phyloP scores from a whole-genome alignment of 2,797 vertebrate species.

The Periparus ater region DNA sequence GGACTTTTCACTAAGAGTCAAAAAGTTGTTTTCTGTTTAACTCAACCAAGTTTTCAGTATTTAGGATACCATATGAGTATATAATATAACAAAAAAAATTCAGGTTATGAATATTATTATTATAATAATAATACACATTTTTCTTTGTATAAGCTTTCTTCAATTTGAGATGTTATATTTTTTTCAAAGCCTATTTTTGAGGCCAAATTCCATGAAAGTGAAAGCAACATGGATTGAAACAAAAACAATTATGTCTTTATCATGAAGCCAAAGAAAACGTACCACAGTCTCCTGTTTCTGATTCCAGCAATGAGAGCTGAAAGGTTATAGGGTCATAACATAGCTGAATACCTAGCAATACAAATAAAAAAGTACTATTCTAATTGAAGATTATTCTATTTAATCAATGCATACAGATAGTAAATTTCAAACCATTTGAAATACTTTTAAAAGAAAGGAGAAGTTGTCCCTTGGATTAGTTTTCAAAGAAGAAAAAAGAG shows the following conservation, averaged over 20 bases:
- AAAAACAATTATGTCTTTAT: not conserved
- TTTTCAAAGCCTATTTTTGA: slow-evolving; percentile 1
- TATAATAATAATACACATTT: not conserved
- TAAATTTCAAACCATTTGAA: not conserved
- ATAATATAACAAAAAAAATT: not conserved
- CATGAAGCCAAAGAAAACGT: not conserved
- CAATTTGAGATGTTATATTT: not conserved
- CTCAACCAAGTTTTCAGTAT: not conserved
- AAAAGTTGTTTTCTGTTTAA: not conserved
- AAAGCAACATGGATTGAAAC: not conserved
- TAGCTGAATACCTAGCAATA: not conserved
- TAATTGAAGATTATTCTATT: not conserved
- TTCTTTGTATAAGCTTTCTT: not conserved
- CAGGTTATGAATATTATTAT: no score
- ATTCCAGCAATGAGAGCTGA: not conserved
- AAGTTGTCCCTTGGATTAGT: not conserved
- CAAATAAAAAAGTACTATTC: not conserved
- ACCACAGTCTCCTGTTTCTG: not conserved
- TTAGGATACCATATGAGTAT: not conserved
- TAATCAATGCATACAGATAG: not conserved
- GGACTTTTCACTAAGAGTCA: not conserved
- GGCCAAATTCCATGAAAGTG: not conserved
- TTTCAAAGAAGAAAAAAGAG: not conserved
- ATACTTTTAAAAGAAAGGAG: not conserved
- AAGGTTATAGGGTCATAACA: not conserved